Base-by-base conservation (phyloP, 2,888 invertebrate species). In the Troides oblongomaculatus region DNA sequence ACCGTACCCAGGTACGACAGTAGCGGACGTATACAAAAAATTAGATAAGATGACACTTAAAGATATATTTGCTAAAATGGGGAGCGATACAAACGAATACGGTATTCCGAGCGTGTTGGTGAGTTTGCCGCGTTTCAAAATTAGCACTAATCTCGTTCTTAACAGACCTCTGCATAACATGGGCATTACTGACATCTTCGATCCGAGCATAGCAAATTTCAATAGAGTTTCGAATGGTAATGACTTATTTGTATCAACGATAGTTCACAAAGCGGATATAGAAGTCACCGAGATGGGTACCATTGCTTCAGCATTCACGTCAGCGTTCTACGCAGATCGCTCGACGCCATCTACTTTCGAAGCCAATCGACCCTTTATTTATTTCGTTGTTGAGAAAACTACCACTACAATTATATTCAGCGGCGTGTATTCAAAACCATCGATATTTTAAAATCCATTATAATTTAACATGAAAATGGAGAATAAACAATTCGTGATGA, bases 241-340 rank as follows among this genome's bases (percentile, higher is more conserved):
- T 59, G 83, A 89, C 64, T 87, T 94, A 39, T 94, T 88, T 74
- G 90, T 96, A 12, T 94, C 94, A 0, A 88, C 93, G 18, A 89
- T 95, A 17, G 90, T 96, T 2, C 96, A 96, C 80, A 95, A 95
- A 75, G 95, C 96, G 8, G 94, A 94, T 76, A 95, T 96, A 71
- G 95, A 95, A 79, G 95, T 96, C 0, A 94, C 95, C 62, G 96
- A 96, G 82, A 92, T 95, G 72, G 96, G 96, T 5, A 96, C 95
- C 0, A 93, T 94, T 39, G 96, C 96, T 0, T 90, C 94, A 0
- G 95, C 94, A 0, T 93, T 93, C 0, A 93, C 95, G 0, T 78
- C 84, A 2, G 87, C 88, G 1, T 81, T 79, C 63, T 87, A 93
- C 74, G 78, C 86, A 2, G 92, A 94, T 72, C 93, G 93, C 76